Base-by-base conservation (phyloP, 2,113 vertebrate species). In the Zosterops borbonicus region DNA sequence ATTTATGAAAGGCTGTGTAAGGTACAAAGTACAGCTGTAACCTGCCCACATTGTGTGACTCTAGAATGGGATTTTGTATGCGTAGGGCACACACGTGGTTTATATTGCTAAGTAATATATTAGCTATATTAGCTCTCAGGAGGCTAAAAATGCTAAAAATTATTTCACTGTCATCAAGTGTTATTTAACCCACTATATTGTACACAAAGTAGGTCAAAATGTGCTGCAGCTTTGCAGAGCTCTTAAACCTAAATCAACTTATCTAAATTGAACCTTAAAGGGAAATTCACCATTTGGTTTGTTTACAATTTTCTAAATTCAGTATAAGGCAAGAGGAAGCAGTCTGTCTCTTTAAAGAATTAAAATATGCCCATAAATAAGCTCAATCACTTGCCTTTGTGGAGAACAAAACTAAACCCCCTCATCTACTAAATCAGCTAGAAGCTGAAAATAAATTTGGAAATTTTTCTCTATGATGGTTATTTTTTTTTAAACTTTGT, bases 191-290 rank as follows among this genome's bases (percentile, higher is more conserved):
- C 31, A 27, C 68, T 68, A 23, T 27, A 56, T 35, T 53, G 24
- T 56, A 89, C 44, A 90, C 37, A 81, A 94, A 94, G 53, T 92
- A 95, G 89, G 91, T 95, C 92, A 92, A 94, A 94, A 93, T 79
- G 22, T 70, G 71, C 73, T 81, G 56, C 46, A 64, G 79, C n/a
- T 68, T 68, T 78, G 56, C 64, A 93, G 90, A 90, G 86, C 68
- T 49, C 62, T 86, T 94, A 93, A 90, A 92, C 56, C 69, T 70
- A 75, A 71, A 94, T 83, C 75, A 90, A 93, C 88, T 68, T 89
- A 93, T 78, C 80, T 90, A 88, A 87, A 92, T 58, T 42, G 85
- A 96, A 90, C 46, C 94, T 94, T 68, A 68, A 89, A 64, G 64
- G 85, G 73, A 92, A 94, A 96, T 81, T 94, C 68, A 82, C 39